Base-by-base conservation (phyloP, 2,797 vertebrate species). In the Tiaroga cobitis region DNA sequence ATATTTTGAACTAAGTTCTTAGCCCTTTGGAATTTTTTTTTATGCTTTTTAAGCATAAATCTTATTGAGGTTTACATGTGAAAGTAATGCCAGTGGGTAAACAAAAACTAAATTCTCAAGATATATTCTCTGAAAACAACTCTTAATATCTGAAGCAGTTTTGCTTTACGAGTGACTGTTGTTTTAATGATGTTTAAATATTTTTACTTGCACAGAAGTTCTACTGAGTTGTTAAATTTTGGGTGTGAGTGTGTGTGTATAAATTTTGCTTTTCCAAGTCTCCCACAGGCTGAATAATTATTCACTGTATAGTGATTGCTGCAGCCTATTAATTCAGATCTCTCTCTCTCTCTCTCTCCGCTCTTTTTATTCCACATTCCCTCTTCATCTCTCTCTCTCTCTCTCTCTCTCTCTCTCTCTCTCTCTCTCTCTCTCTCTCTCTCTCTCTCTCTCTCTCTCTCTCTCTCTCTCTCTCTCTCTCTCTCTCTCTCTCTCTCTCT, bases 241-340 rank as follows among this genome's bases (percentile, higher is more conserved):
- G 54, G 16, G 61, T 65, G 61, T 29, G 26, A 26, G 2, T 63
- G 54, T 80, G 67, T 81, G 59, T 67, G 8, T 65, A 37, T 54
- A 67, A 84, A 79, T 54, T 85, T n/a, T 84, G 56, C 89, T 86
- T 89, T 84, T 91, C 63, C 59, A 21, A 69, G 67, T 75, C 70
- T 68, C 61, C 68, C 82, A 69, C n/a, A 69, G 73, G 41, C 79
- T 81, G 54, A 70, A 81, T 83, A 81, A 84, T 88, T 80, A 84
- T 70, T 80, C 37, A 63, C 54, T 26, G 61, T 69, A 32, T 34
- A 43, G 41, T 41, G 82, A 82, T 87, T 67, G 18, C 63, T 82
- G 76, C 69, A 85, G 88, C 80, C 46, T 79, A 81, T 90, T 90
- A 88, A 68, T 89, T 91, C 81, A 89, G 89, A 91, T 83, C 59